Percentiles rank a stretch among this genome's conserved stretches.
Conservation (phyloP, 2,888 invertebrate species). For the Amorpha juglandis region DNA sequence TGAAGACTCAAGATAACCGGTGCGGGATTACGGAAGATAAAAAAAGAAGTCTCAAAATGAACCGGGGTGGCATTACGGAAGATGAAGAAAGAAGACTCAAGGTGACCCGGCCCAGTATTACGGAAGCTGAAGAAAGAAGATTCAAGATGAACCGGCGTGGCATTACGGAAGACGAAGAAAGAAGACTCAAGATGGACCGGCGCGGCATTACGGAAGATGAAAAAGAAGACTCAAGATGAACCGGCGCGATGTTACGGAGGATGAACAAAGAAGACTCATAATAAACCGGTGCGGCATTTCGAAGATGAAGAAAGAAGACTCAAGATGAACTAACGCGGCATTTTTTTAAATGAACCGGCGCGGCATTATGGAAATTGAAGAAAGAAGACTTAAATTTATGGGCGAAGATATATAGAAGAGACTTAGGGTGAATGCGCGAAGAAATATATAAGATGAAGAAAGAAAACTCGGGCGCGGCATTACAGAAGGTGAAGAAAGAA, state of each 20-base stretch:
- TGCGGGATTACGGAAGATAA: background rate
- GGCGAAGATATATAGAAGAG: no score
- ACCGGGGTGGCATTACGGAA: slow-evolving; percentile 1
- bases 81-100: slow-evolving; percentile 24
- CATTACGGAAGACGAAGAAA: slow-evolving; percentile 24
- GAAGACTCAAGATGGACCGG: slow-evolving; percentile 27
- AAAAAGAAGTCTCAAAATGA: slow-evolving; percentile 16
- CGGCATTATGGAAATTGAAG: slow-evolving; percentile 18
- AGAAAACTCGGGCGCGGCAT: background rate
- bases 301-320: slow-evolving; percentile 30
- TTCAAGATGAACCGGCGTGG: background rate
- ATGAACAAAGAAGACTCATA: background rate
- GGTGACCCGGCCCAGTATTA: background rate
- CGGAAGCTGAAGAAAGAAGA: slow-evolving; percentile 16
- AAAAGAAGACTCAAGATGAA: slow-evolving; percentile 21
- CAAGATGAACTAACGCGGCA: background rate
- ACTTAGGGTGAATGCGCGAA: background rate
- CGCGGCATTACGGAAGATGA: slow-evolving; percentile 10
- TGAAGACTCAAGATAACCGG: background rate
- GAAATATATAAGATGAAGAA: no score
- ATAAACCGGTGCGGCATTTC: background rate
- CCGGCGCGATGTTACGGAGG: background rate
- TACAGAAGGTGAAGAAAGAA: slow-evolving; percentile 1
- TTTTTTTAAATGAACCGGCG: background rate
- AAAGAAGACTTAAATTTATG: slow-evolving; percentile 22